Percentiles rank a stretch among this genome's conserved stretches.
phyloP scores from a whole-genome alignment of 2,888 invertebrate genomes.

The Saturnia pavonia region DNA sequence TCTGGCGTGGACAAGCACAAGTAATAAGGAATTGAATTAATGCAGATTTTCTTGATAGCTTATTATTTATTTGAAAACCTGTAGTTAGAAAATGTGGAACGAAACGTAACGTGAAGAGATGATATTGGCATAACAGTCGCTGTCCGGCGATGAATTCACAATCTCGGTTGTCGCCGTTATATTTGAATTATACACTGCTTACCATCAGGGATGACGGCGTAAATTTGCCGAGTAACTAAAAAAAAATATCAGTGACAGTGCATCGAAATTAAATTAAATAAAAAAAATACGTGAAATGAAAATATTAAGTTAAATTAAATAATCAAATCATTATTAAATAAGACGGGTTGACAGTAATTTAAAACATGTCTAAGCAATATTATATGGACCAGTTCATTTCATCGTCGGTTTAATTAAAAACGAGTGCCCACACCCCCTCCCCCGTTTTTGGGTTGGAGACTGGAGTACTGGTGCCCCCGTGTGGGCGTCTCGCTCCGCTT shows the following conservation, averaged over 20 bases:
- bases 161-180: too few relatives aligned
- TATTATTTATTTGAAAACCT: not conserved
- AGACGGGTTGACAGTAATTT: constrained; percentile 77
- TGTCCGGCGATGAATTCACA: too few relatives aligned
- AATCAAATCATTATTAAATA: constrained; percentile 61
- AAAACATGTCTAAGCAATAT: constrained; percentile 82
- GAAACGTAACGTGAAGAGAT: too few relatives aligned
- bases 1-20: not conserved
- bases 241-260: too few relatives aligned
- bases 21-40: not conserved
- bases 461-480: constrained; percentile 69
- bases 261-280: too few relatives aligned
- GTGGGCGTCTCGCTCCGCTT: constrained; percentile 78
- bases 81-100: too few relatives aligned
- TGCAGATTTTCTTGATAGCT: not conserved
- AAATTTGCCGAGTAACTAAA: too few relatives aligned
- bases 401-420: constrained; percentile 82
- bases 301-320: constrained; percentile 20
- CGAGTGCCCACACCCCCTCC: constrained; percentile 78
- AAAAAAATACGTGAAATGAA: not conserved
- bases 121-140: too few relatives aligned
- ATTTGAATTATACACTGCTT: too few relatives aligned
- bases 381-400: constrained; percentile 82
- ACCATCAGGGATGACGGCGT: too few relatives aligned
- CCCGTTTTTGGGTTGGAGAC: constrained; percentile 77